Percentiles rank a stretch among this genome's conserved stretches.
Evolutionary conservation across 2,113 vertebrate genomes (phyloP).

Genomic region (Litocranius walleri): DNA sequence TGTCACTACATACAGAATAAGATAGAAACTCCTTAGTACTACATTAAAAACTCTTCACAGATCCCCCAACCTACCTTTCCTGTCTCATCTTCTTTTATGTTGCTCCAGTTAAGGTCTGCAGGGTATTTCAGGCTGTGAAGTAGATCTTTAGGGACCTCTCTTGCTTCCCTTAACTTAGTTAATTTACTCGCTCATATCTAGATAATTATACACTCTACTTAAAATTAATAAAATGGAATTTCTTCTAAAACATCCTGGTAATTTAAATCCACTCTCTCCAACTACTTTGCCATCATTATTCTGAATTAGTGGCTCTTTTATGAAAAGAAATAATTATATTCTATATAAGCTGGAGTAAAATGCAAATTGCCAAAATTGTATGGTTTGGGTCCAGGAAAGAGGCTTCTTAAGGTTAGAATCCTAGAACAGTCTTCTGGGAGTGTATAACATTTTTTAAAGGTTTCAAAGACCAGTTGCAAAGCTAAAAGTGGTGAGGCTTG

Average conservation of each 20-base stretch:
- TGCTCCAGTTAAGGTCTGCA: neutral
- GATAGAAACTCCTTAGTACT: neutral
- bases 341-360: conserved; percentile 24
- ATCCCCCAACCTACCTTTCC: neutral
- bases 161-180: conserved; percentile 24
- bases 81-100: neutral
- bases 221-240: conserved; percentile 54
- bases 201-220: conserved; percentile 50
- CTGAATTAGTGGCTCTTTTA: conserved; percentile 43
- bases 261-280: conserved; percentile 47
- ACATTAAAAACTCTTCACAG: neutral
- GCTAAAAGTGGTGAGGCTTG: neutral
- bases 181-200: conserved; percentile 22
- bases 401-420: conserved; percentile 20
- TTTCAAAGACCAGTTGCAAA: neutral
- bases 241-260: conserved; percentile 36
- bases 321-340: conserved; percentile 54
- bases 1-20: neutral
- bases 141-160: neutral
- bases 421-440: neutral
- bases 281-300: conserved; percentile 32
- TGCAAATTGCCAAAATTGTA: neutral
- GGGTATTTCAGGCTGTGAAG: neutral
- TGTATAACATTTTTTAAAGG: neutral
- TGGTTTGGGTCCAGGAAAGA: conserved; percentile 31